These are phyloP conservation scores for Hypolimnas misippus DNA, from an alignment of 2,888 invertebrate species.

Conservation along the genomic window DNA sequence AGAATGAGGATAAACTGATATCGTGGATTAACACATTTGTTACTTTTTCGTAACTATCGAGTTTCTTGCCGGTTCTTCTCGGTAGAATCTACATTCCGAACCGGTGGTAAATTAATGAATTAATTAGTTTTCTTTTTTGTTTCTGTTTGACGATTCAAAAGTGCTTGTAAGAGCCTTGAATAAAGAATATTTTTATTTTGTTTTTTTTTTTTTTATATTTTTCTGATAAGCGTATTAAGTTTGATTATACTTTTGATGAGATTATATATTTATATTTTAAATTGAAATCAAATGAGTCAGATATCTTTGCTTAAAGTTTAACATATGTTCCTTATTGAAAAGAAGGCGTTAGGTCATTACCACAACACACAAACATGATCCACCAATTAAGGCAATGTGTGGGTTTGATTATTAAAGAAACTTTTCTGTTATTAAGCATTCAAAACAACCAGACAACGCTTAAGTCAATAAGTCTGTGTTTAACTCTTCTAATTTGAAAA, in stretches of 20 bases:
- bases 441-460: neutral
- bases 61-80: too few species aligned
- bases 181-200: too few species aligned
- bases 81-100: too few species aligned
- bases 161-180: too few species aligned
- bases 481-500: neutral
- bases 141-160: too few species aligned
- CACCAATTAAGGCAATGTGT: conserved; percentile 64
- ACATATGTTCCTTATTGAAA: conserved; percentile 47
- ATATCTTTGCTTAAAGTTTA: conserved; percentile 41
- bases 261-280: conserved; percentile 1
- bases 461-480: neutral
- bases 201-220: too few species aligned
- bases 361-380: conserved; percentile 55
- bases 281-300: conserved; percentile 29
- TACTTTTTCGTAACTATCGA: too few species aligned
- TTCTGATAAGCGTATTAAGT: too few species aligned
- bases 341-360: conserved; percentile 66
- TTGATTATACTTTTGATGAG: neutral
- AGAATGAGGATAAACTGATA: neutral
- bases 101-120: too few species aligned
- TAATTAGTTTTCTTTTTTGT: too few species aligned
- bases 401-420: conserved; percentile 48
- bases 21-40: too few species aligned
- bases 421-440: conserved; percentile 25